These are phyloP conservation scores for Oostethus manadensis DNA, from an alignment of 2,113 vertebrate genomes.

Conservation along the genomic window DNA sequence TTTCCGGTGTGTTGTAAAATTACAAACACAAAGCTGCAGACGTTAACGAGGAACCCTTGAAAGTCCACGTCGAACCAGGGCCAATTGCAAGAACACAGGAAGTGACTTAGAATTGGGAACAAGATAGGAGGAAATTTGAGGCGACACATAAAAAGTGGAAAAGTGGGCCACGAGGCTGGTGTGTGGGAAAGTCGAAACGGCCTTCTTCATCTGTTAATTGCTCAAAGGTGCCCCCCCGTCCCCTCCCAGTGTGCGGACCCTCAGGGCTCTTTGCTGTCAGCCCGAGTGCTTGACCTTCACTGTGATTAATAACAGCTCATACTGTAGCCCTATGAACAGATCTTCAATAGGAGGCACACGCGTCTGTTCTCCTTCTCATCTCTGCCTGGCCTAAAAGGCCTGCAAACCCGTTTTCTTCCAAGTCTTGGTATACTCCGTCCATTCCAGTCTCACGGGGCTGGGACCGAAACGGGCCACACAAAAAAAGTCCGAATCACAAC, in stretches of 20 bases:
- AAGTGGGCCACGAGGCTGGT: constrained; percentile 51
- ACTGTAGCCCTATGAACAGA: constrained; percentile 14
- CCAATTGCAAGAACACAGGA: constrained; percentile 14
- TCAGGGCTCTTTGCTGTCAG: constrained; percentile 26
- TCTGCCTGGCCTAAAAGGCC: constrained; percentile 1
- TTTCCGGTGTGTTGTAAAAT: background rate
- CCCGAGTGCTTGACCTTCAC: constrained; percentile 38
- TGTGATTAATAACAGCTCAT: constrained; percentile 53
- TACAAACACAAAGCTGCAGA: background rate
- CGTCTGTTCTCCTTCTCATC: constrained; percentile 12
- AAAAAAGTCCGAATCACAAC: background rate
- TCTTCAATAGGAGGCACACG: constrained; percentile 10
- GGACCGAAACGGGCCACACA: background rate
- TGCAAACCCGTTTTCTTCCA: constrained; percentile 16
- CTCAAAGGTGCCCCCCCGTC: constrained; percentile 21
- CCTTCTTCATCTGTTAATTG: constrained; percentile 41
- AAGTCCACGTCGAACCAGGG: background rate
- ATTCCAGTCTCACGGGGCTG: background rate
- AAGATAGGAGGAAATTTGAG: constrained; percentile 43
- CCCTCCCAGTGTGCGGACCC: constrained; percentile 31
- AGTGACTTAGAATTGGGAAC: constrained; percentile 26
- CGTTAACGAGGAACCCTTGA: background rate
- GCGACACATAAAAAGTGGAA: constrained; percentile 56
- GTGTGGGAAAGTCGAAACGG: constrained; percentile 22
- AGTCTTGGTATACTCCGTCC: background rate